phyloP scores from a whole-genome alignment of 1,140 invertebrate species.

The Pogonomyrmex californicus region DNA sequence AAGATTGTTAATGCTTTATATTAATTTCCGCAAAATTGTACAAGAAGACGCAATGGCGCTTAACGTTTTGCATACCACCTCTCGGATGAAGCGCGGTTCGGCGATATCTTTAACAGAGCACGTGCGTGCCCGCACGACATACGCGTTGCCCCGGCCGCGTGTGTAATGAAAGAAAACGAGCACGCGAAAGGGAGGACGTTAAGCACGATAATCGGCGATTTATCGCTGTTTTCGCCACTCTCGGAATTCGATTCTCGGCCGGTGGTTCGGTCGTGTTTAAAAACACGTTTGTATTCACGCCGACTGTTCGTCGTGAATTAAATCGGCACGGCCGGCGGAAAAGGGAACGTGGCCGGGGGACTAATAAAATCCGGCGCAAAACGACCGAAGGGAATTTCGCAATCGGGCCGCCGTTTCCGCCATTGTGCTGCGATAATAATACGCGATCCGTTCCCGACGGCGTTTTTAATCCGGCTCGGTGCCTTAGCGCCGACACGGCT shows the following conservation, averaged over 20 bases:
- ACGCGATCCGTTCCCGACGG: conserved; percentile 31
- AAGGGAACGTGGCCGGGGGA: neutral
- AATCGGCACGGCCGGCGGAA: conserved; percentile 9
- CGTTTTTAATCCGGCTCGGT: conserved; percentile 52
- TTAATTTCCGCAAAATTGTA: conserved; percentile 34
- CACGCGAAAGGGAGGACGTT: conserved; percentile 25
- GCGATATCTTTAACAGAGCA: conserved; percentile 64
- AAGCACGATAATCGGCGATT: conserved; percentile 62
- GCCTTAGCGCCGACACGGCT: conserved; percentile 45
- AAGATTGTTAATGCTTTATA: neutral
- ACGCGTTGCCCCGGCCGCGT: conserved; percentile 20
- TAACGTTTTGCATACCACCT: conserved; percentile 65
- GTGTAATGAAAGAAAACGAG: conserved; percentile 43
- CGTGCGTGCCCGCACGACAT: conserved; percentile 57
- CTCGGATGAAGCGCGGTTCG: conserved; percentile 54
- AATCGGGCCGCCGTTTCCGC: conserved; percentile 34
- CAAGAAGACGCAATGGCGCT: neutral
- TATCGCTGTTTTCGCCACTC: conserved; percentile 59
- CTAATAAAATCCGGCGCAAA: conserved; percentile 49
- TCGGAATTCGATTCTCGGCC: conserved; percentile 49
- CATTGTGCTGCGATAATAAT: conserved; percentile 58
- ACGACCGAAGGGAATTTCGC: conserved; percentile 15
- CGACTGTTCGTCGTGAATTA: conserved; percentile 51
- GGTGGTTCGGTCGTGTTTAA: conserved; percentile 46
- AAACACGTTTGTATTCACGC: conserved; percentile 58